Evolutionary conservation across 2,113 vertebrate species (phyloP), one percentile per base, ranked within the genome.

Genomic region (Boleophthalmus pectinirostris): DNA sequence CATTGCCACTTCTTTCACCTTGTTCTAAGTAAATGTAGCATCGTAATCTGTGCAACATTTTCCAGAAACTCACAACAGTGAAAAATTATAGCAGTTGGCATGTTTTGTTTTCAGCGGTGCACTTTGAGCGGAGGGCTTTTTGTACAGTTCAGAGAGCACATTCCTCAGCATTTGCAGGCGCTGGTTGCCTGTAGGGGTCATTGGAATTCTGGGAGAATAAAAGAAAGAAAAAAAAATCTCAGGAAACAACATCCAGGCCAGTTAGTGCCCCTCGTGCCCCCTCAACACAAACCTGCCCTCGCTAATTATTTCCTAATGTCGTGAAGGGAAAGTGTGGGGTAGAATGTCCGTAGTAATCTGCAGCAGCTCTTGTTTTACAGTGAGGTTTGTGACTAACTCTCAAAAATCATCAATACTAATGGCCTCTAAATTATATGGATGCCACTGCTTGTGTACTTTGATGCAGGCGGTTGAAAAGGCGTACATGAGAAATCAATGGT

Each of bases 121-220:
- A 92, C 88, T 83, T 88, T 94, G 92, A 91, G 92, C 94, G 94
- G 92, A 93, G 90, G 94, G 94, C 94, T 79, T 94, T 96, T 95
- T 94, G 93, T 95, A 95, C 94, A 97, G 95, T 98, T 96, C 96
- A 96, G 93, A 95, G 95, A 96, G 95, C 95, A 96, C 95, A 96
- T 97, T 97, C 95, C 94, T 94, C 80, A 92, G 88, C 86, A 95
- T 94, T 93, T 86, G 94, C 93, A 94, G 93, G 95, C 93, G 93
- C 92, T 66, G 84, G 88, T 93, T 95, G 95, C 95, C 96, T 95
- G 92, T 93, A 95, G 95, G 96, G 95, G 94, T 95, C 91, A 90
- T 95, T 94, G 95, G 94, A 94, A 95, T 95, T 95, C 92, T 91
- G 85, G 88, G 85, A 89, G 89, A 86, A 81, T 81, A 82, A 89